These are phyloP conservation scores for Gryllus bimaculatus DNA, from an alignment of 1,140 invertebrate species.

Conservation along the genomic window DNA sequence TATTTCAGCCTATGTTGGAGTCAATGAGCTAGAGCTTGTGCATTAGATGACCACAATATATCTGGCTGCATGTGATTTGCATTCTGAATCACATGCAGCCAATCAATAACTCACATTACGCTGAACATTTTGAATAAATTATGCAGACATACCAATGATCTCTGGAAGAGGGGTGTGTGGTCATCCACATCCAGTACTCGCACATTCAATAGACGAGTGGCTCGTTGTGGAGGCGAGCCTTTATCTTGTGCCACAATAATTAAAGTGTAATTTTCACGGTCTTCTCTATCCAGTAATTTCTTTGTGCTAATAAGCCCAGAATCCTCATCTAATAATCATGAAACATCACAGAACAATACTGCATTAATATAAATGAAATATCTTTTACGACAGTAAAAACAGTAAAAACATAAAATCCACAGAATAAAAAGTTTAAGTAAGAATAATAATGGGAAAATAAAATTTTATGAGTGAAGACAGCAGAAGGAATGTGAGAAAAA, in stretches of 20 bases:
- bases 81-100: background rate
- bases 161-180: conserved; percentile 61
- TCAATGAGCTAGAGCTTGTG: no score
- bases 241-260: conserved; percentile 64
- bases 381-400: no score
- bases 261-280: conserved; percentile 58
- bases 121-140: no score
- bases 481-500: background rate
- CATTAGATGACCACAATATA: no score
- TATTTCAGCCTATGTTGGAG: no score
- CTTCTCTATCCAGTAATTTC: conserved; percentile 58
- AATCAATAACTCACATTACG: no score
- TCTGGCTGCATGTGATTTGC: no score
- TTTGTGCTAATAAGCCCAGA: conserved; percentile 64
- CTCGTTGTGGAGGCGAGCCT: conserved; percentile 63
- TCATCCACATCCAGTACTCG: conserved; percentile 68
- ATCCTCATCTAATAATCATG: conserved; percentile 29
- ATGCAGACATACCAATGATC: conserved; percentile 48
- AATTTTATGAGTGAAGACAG: no score
- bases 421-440: no score
- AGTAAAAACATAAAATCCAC: no score
- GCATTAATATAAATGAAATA: no score
- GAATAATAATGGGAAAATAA: no score
- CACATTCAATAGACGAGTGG: conserved; percentile 57
- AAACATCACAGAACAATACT: background rate